Base-by-base conservation (phyloP, 2,888 invertebrate species). In the Chloroclysta siterata region DNA sequence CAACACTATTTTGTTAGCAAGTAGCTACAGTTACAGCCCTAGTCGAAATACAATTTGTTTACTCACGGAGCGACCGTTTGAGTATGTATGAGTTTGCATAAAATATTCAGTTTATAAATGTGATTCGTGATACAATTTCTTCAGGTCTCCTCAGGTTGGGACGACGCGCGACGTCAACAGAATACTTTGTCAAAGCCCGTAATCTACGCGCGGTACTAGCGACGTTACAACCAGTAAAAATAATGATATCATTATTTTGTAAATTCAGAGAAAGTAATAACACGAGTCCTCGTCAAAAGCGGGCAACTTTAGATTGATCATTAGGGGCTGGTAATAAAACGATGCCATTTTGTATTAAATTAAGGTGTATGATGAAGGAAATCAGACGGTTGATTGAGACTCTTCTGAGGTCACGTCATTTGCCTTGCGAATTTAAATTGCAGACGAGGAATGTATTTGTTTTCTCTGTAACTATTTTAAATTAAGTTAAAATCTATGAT, bases 101-200 rank as follows among this genome's bases (percentile, higher is more conserved):
- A 80, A 80, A 79, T 78, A 81, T 82, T 79, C 78, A 80, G 69
- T 69, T 74, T 77, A 75, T 76, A 77, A 79, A 80, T 79, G 76
- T 70, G 77, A 74, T 74, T 72, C 73, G 71, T 74, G 76, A 78
- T 74, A 73, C 75, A 72, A 77, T 76, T 75, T 73, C 60, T 65
- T 59, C 33, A 62, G 61, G 46, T 58, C 62, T 56, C 53, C 8
- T 33, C 33, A 33, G 33, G 6, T 8, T 33, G 5, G 64, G 68
- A 69, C 68, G 63, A 64, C 64, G 67, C 63, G 67, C 63, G 69
- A 67, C 71, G 68, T 71, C 71, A 63, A 67, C 68, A 59, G 62
- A 55, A 63, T 62, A 69, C 71, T 72, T 69, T 69, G 69, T 72
- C 72, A 72, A 66, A 72, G 69, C 72, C 72, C 70, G 70, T 72